phyloP scores from a whole-genome alignment of 2,888 invertebrate species.

The Caenorhabditis becei region DNA sequence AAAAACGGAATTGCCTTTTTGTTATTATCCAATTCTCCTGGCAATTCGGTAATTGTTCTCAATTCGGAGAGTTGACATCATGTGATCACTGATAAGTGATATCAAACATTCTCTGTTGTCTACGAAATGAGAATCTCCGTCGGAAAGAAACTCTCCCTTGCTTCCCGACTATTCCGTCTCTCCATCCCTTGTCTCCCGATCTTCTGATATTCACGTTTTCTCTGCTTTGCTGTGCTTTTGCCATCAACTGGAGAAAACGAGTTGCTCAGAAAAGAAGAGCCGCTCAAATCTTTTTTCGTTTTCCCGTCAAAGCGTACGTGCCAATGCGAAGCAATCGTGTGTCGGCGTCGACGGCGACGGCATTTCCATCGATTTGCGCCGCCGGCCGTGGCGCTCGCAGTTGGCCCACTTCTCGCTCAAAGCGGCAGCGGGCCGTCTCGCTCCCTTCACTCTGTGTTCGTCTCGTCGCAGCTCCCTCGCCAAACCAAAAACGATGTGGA shows the following conservation, averaged over 20 bases:
- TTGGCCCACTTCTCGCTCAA: slow-evolving; percentile 38
- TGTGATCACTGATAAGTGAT: slow-evolving; percentile 57
- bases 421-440: slow-evolving; percentile 20
- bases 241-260: not conserved
- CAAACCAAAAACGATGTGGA: slow-evolving; percentile 22
- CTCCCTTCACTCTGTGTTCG: slow-evolving; percentile 44
- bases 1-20: no score
- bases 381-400: slow-evolving; percentile 36
- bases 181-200: slow-evolving; percentile 14
- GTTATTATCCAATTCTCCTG: no score
- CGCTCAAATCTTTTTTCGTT: slow-evolving; percentile 42
- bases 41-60: no score
- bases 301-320: slow-evolving; percentile 54
- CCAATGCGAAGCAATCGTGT: slow-evolving; percentile 56
- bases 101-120: slow-evolving; percentile 44
- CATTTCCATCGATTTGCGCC: slow-evolving; percentile 53
- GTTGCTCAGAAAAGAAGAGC: slow-evolving; percentile 37
- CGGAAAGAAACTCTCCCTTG: not conserved
- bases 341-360: slow-evolving; percentile 40
- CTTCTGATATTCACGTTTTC: slow-evolving; percentile 31
- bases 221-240: slow-evolving; percentile 11
- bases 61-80: slow-evolving; percentile 9
- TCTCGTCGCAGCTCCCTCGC: slow-evolving; percentile 36
- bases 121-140: not conserved
- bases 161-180: slow-evolving; percentile 22